phyloP scores from a whole-genome alignment of 2,113 vertebrate species.

The Lophura nycthemera region DNA sequence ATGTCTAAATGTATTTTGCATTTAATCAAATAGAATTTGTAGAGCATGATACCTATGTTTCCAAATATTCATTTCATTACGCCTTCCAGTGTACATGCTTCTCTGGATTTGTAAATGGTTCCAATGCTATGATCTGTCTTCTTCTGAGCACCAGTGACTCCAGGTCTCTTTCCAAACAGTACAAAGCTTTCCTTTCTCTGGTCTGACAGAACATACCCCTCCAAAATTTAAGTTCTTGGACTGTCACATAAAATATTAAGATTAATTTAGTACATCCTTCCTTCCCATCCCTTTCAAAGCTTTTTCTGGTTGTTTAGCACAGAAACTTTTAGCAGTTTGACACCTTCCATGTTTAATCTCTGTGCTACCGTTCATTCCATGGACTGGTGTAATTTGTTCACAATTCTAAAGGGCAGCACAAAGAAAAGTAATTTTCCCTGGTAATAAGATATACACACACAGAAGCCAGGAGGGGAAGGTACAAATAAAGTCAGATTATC shows the following conservation, averaged over 20 bases:
- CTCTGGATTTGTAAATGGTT: background rate
- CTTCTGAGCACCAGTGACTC: slow-evolving; percentile 30
- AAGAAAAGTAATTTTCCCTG: slow-evolving; percentile 59
- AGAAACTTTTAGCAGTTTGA: slow-evolving; percentile 39
- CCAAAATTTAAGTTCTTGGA: background rate
- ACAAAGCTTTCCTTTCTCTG: background rate
- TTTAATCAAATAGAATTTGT: background rate
- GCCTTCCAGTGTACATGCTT: background rate
- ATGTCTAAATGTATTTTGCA: background rate
- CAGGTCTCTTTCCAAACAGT: background rate
- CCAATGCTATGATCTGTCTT: background rate
- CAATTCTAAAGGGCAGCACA: slow-evolving; percentile 53
- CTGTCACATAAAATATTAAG: background rate
- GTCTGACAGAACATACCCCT: background rate
- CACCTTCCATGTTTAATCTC: slow-evolving; percentile 60
- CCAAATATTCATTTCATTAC: background rate
- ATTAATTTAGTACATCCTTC: slow-evolving; percentile 25
- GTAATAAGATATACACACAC: slow-evolving; percentile 67
- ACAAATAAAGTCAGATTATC: slow-evolving; percentile 69
- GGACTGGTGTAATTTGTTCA: slow-evolving; percentile 50
- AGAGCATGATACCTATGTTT: background rate
- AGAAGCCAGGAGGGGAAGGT: slow-evolving; percentile 27
- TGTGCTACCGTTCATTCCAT: slow-evolving; percentile 30
- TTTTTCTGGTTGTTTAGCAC: slow-evolving; percentile 36
- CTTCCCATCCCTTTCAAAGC: background rate